Base-by-base conservation (phyloP, 2,888 invertebrate species). In the Thera britannica region DNA sequence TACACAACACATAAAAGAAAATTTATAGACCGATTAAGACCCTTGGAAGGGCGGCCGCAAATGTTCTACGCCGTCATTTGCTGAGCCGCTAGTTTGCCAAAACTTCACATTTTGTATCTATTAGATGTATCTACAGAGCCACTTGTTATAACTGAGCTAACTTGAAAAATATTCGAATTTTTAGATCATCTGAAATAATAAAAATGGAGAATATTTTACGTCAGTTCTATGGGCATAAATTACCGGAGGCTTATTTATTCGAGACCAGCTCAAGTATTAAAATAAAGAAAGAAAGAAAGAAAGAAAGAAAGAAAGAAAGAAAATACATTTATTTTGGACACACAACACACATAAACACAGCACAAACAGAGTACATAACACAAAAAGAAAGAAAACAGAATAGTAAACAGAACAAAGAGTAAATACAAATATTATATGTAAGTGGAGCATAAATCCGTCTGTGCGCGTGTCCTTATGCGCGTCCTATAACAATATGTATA, bases 21-120 rank as follows among this genome's bases (percentile, higher is more conserved):
- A 89, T 90, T 86, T 88, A 90, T 89, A 79, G 86, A 77, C 84
- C 88, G 88, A 86, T 90, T 88, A 87, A 86, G 85, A 84, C 84
- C 87, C 84, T 84, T 84, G 80, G 83, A 83, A 85, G 85, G 86
- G 83, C 82, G 77, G 77, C 87, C 88, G 77, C 88, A 85, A 88
- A 89, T 86, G 85, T 81, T 84, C 83, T 82, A 74, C 77, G 78
- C 83, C 84, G 84, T 83, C 88, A 84, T 88, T 89, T 84, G 79
- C 81, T 75, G 80, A 82, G 82, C 87, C 87, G 80, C 86, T 84
- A 83, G 85, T 85, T 84, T 81, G 79, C 79, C 80, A 80, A 84
- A 86, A 87, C 74, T 75, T 72, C 75, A 71, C 75, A 75, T 75
- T 75, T 72, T 75, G 74, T 72, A 74, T 70, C 74, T 72, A 72